Evolutionary conservation across 2,888 invertebrate species (phyloP).

Genomic region (Baccha elongata): DNA sequence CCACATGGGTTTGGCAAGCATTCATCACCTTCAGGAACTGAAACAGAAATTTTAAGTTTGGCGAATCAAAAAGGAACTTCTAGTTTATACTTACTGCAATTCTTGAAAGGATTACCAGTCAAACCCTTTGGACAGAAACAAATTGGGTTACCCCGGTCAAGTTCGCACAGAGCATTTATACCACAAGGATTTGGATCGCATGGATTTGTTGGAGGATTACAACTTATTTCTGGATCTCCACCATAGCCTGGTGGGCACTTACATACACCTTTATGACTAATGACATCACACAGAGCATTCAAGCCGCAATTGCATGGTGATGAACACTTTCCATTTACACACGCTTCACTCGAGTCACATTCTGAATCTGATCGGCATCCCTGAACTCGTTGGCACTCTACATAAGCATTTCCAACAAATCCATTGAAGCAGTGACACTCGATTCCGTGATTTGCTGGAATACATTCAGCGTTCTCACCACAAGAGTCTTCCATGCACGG

Average conservation of each 20-base stretch:
- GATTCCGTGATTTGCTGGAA: conserved; percentile 89
- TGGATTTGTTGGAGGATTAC: conserved; percentile 89
- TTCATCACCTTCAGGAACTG: conserved; percentile 94
- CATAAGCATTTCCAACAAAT: conserved; percentile 89
- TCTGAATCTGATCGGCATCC: conserved; percentile 89
- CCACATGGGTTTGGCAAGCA: conserved; percentile 93
- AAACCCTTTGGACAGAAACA: conserved; percentile 95
- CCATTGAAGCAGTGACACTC: conserved; percentile 90
- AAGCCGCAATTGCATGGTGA: conserved; percentile 91
- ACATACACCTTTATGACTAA: conserved; percentile 90
- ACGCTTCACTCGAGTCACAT: conserved; percentile 89
- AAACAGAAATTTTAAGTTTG: conserved; percentile 76
- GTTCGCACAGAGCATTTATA: conserved; percentile 91
- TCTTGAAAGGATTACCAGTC: conserved; percentile 95
- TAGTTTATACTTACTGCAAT: conserved; percentile 90
- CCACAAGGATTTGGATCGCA: conserved; percentile 95
- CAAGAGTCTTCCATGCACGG: conserved; percentile 91
- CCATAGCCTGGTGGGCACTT: conserved; percentile 92
- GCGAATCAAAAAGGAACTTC: background rate
- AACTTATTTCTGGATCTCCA: conserved; percentile 89
- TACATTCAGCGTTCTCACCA: conserved; percentile 91
- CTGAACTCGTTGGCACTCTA: conserved; percentile 87
- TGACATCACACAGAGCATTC: conserved; percentile 91
- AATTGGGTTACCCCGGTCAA: conserved; percentile 92
- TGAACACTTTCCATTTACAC: conserved; percentile 89